Evolutionary conservation across 2,113 vertebrate genomes (phyloP), one percentile per base, ranked within the genome.

Genomic region (Oryzias celebensis): DNA sequence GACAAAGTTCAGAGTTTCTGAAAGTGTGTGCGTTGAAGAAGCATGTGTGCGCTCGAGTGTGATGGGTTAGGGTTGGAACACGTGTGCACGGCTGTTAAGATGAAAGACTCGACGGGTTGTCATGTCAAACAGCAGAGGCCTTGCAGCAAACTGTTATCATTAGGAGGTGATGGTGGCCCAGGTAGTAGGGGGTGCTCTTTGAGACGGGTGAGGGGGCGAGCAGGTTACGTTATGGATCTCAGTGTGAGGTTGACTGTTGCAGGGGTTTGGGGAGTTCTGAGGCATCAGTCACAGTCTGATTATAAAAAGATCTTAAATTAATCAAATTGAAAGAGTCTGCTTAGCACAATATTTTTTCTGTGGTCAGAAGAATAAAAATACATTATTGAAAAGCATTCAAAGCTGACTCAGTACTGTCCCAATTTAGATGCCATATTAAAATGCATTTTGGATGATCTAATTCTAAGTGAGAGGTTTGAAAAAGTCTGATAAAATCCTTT

Each of bases 51-150:
- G 36, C 52, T 57, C 62, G 52, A 70, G 67, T 71, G 80, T 24
- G 52, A 77, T 75, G 62, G 70, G 68, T 74, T 70, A 69, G 68
- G 53, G 58, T 77, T 28, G 62, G 70, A 64, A 73, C 64, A 51
- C 20, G 60, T 75, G 78, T 65, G 73, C 59, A n/a, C 17, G 56
- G 53, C 58, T 80, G 71, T 60, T 7, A 51, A 83, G 84, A 87
- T 89, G 82, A 88, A 89, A 87, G 75, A 52, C 87, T 77, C 82
- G 10, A 64, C 53, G 62, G 88, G 84, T 77, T 77, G 77, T 77
- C 83, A 78, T 88, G 83, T 88, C 85, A 74, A 73, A 84, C 82
- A 85, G 81, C 64, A 82, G 77, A 73, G 73, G 78, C 67, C 86
- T 75, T 47, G 10, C 65, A 23, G 80, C 8, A 65, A 52, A 16